phyloP scores from a whole-genome alignment of 1,140 invertebrate genomes.

The Bombus soroeensis region DNA sequence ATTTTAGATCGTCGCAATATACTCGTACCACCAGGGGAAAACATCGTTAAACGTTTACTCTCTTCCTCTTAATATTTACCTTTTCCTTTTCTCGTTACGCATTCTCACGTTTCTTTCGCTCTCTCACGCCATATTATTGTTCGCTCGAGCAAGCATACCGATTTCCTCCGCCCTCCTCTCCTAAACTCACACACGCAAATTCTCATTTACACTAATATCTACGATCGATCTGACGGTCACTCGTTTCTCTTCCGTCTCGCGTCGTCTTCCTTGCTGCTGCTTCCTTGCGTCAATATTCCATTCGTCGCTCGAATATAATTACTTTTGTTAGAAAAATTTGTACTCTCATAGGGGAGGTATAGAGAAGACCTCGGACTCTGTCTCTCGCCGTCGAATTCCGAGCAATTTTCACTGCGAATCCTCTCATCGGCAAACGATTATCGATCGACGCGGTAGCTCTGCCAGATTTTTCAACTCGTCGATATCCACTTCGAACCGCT shows the following conservation, averaged over 20 bases:
- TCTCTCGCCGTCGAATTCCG: slow-evolving; percentile 44
- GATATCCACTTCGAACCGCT: neutral
- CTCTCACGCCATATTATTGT: neutral
- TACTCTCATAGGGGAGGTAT: slow-evolving; percentile 82
- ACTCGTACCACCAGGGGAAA: slow-evolving; percentile 78
- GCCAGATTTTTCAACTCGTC: neutral
- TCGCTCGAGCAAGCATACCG: neutral
- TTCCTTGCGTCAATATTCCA: slow-evolving; percentile 66
- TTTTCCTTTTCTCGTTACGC: slow-evolving; percentile 20
- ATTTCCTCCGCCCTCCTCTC: neutral
- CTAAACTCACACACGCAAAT: neutral
- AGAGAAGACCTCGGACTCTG: slow-evolving; percentile 73
- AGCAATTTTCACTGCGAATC: neutral
- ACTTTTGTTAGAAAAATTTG: slow-evolving; percentile 81
- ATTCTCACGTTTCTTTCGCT: slow-evolving; percentile 52
- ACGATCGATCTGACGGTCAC: neutral
- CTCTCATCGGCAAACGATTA: neutral
- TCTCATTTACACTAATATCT: neutral
- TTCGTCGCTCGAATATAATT: slow-evolving; percentile 77
- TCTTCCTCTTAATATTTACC: slow-evolving; percentile 59
- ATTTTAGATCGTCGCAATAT: slow-evolving; percentile 74
- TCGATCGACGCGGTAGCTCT: no score
- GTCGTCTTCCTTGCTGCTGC: slow-evolving; percentile 39
- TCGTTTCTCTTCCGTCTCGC: slow-evolving; percentile 3
- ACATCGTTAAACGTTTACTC: slow-evolving; percentile 77